Base-by-base conservation (phyloP, 2,888 invertebrate species). In the Aricia artaxerxes region DNA sequence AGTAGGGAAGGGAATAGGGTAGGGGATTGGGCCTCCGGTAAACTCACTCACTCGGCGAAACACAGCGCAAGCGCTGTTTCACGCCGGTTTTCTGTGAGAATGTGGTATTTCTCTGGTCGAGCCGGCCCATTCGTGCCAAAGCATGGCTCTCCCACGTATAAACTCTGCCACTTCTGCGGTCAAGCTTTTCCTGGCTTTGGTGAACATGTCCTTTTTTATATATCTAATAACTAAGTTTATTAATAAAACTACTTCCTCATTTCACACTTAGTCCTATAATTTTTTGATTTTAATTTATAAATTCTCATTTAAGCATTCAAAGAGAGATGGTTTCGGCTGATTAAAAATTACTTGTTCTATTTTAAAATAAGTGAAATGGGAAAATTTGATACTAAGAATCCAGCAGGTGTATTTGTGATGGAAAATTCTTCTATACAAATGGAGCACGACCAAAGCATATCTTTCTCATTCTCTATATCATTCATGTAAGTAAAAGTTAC, bases 261-360 rank as follows among this genome's bases (percentile, higher is more conserved):
- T 49, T 49, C 9, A 49, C 9, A 11, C 49, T 7, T 44, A 7
- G 7, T 7, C 44, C 2, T 44, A 44, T 44, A 9, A 49, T 49
- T 49, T 11, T 44, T 44, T 44, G 44, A 2, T 44, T 44, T 7
- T 61, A 61, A 61, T 24, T 61, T 9, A 24, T n/a, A 61, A 61
- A 61, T 61, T 7, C n/a, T 79, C 11, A 78, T 95, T 95, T 81
- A 92, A 97, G 96, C 95, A 76, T 97, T 96, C 87, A 97, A 97
- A 89, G 97, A 97, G 87, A 94, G 97, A 87, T 97, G 96, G 95
- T 97, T 97, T 90, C 96, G 97, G 85, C 89, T 97, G 79, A 95
- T 96, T 82, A 95, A 96, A 84, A 97, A 97, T 89, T 95, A 97
- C 85, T 90, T 97, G 78, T 97, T 97, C 91, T 97, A 97, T 88